Evolutionary conservation across 2,797 vertebrate species (phyloP).

Genomic region (Halcyon smyrnensis): DNA sequence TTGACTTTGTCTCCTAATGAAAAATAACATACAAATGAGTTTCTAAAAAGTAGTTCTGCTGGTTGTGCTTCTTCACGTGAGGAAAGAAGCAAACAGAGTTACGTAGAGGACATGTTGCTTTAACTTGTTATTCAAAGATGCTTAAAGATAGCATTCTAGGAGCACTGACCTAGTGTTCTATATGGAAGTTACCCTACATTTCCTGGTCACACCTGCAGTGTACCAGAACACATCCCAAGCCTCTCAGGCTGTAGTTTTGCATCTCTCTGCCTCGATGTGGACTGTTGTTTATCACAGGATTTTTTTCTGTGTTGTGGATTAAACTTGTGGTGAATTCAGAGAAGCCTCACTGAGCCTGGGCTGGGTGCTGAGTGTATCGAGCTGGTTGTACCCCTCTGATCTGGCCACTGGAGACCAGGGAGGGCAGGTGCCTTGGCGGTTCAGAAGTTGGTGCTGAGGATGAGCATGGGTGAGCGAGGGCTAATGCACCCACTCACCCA

Average conservation of each 20-base stretch:
- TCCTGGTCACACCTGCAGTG: background rate
- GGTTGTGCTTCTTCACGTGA: background rate
- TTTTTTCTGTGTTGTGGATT: background rate
- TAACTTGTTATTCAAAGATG: background rate
- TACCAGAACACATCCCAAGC: background rate
- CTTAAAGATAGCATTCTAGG: background rate
- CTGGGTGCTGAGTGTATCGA: background rate
- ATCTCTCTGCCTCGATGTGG: background rate
- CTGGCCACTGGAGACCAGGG: rapidly evolving
- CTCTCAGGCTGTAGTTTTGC: background rate
- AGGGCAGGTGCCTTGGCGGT: too few relatives aligned
- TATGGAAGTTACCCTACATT: background rate
- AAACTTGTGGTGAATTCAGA: background rate
- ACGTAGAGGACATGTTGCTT: rapidly evolving
- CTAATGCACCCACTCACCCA: rapidly evolving
- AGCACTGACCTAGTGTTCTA: background rate
- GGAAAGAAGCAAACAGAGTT: background rate
- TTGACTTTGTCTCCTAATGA: background rate
- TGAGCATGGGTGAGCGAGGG: background rate
- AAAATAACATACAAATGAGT: background rate
- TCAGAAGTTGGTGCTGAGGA: background rate
- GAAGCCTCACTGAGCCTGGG: background rate
- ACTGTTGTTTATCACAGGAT: background rate
- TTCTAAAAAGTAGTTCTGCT: background rate
- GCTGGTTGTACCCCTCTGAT: background rate